These are phyloP conservation scores for Heterodera carotae DNA, from an alignment of 1,140 invertebrate species.

Conservation along the genomic window DNA sequence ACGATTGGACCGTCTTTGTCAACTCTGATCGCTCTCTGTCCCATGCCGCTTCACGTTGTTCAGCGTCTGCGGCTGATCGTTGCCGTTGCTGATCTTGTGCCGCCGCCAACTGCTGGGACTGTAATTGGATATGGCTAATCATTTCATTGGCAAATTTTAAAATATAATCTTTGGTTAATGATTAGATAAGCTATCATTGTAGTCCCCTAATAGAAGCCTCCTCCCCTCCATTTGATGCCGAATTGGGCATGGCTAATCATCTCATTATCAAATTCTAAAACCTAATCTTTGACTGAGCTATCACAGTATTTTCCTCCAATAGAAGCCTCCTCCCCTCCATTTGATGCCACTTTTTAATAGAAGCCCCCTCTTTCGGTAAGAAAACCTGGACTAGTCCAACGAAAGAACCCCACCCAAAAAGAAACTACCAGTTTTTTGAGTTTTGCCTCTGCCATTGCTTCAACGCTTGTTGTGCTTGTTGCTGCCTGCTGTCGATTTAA, in stretches of 20 bases:
- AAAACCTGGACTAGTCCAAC: too few species aligned
- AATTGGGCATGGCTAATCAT: too few species aligned
- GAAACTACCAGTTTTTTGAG: not conserved
- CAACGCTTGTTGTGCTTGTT: not conserved
- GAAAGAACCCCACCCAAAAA: too few species aligned
- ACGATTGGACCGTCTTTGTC: not conserved
- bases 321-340: too few species aligned
- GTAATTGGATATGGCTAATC: not conserved
- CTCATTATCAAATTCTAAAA: too few species aligned
- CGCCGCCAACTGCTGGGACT: not conserved
- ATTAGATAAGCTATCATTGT: not conserved
- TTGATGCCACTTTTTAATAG: too few species aligned
- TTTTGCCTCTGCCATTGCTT: not conserved
- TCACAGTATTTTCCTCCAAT: too few species aligned
- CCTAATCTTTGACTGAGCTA: too few species aligned
- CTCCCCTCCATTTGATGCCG: too few species aligned
- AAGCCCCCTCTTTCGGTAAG: too few species aligned
- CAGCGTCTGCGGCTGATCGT: not conserved
- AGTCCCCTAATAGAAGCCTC: not conserved
- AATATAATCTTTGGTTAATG: too few species aligned
- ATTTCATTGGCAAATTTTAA: not conserved
- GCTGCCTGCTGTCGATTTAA: not conserved
- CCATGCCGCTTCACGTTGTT: not conserved
- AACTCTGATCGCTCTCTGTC: not conserved
- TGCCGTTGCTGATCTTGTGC: too few species aligned